Base-by-base conservation (phyloP, 1,140 invertebrate genomes). In the Ctenoplectra terminalis region DNA sequence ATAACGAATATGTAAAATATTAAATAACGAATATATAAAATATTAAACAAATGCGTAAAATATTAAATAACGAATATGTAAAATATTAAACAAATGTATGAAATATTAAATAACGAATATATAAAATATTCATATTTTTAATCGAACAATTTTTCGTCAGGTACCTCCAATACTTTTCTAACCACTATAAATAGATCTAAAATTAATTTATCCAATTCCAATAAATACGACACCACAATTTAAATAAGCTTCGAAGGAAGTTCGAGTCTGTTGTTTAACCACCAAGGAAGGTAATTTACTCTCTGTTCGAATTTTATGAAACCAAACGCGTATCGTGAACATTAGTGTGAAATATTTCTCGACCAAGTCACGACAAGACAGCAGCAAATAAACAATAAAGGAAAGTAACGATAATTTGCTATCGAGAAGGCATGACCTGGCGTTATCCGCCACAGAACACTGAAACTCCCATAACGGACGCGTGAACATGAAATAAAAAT, bases 401-500 rank as follows among this genome's bases (percentile, higher is more conserved):
- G 17, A 78, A 58, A 29, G 52, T 9, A 37, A 56, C 31, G 66
- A 78, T 58, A 78, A 78, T 70, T 70, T 29, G 40, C 37, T 78
- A 78, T 78, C 69, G 20, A 40, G 9, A 43, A 48, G 46, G 29
- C 54, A 60, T 73, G 69, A 80, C 69, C 70, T 40, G 58, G 23
- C 29, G 58, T 64, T 72, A 80, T 80, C 69, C 70, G 31, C 9
- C 8, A 54, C 3, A 7, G 29, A 40, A 40, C 37, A 37, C 58
- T 37, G 56, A 43, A 50, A 43, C 46, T 71, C 54, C 48, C 54
- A 29, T 48, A 73, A 61, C 43, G 9, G 50, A 40, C 48, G n/a
- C 26, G 26, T n/a, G 20, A 34, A 58, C 23, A 34, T 48, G 54
- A 72, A 80, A 73, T 80, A 73, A 80, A 73, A 80, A 48, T 46